These are phyloP conservation scores for Nemurella pictetii DNA, from an alignment of 2,888 invertebrate species.

Conservation along the genomic window DNA sequence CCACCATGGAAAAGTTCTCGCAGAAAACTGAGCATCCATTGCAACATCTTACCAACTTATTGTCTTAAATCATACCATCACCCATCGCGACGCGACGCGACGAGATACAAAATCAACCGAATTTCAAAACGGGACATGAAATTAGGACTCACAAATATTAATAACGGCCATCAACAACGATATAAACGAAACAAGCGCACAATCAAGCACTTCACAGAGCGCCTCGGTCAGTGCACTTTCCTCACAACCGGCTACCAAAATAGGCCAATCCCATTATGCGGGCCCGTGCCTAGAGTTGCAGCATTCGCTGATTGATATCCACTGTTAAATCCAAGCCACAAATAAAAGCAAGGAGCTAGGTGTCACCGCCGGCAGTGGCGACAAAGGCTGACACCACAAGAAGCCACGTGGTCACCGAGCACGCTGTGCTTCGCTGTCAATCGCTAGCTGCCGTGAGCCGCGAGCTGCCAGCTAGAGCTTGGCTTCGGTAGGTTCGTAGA, in stretches of 20 bases:
- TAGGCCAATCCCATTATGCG: background rate
- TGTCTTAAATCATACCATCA: too few species aligned
- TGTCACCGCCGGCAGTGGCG: background rate
- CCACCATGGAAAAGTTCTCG: too few species aligned
- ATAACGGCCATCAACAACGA: background rate
- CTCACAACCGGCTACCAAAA: background rate
- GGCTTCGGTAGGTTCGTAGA: too few species aligned
- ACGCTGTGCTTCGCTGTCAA: too few species aligned
- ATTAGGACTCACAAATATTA: background rate
- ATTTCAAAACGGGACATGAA: background rate
- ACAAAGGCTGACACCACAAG: too few species aligned
- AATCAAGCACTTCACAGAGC: background rate
- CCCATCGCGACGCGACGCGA: background rate
- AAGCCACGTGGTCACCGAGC: too few species aligned
- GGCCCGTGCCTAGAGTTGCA: background rate
- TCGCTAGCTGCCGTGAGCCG: too few species aligned
- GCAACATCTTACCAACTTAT: too few species aligned
- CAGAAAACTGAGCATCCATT: too few species aligned
- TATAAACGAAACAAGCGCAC: background rate
- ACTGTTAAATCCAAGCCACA: background rate
- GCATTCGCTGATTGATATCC: background rate
- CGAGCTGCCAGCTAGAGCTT: too few species aligned
- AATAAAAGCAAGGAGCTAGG: background rate
- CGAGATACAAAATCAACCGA: background rate
- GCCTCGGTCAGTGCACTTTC: background rate